Evolutionary conservation across 2,797 vertebrate species (phyloP).

Genomic region (Dicrostonyx torquatus): DNA sequence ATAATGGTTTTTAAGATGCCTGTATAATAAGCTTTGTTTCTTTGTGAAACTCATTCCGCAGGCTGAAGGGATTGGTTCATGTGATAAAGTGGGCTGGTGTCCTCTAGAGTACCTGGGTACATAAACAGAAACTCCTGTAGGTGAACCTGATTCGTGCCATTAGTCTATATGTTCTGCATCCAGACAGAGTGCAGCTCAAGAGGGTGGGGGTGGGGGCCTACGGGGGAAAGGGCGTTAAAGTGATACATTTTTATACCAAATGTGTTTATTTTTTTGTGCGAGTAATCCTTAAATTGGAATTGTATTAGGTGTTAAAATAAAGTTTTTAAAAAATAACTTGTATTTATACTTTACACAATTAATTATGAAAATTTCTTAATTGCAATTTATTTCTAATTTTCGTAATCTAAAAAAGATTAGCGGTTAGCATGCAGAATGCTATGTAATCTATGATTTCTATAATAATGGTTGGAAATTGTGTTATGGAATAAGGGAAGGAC

Average conservation of each 20-base stretch:
- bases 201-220: constrained; percentile 62
- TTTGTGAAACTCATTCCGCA: constrained; percentile 90
- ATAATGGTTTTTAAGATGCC: constrained; percentile 88
- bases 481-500: constrained; percentile 64
- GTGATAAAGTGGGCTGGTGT: constrained; percentile 88
- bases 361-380: constrained; percentile 78
- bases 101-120: constrained; percentile 88
- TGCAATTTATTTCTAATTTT: constrained; percentile 67
- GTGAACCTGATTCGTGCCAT: constrained; percentile 86
- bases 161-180: constrained; percentile 90
- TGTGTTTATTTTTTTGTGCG: constrained; percentile 92
- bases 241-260: constrained; percentile 92
- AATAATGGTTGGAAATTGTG: constrained; percentile 65
- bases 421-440: constrained; percentile 55
- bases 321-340: constrained; percentile 83
- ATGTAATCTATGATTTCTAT: constrained; percentile 73
- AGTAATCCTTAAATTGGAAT: constrained; percentile 90
- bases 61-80: constrained; percentile 89
- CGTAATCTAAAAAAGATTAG: constrained; percentile 63
- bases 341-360: constrained; percentile 83
- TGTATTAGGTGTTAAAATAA: constrained; percentile 91
- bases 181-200: constrained; percentile 87
- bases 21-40: constrained; percentile 89
- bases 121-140: constrained; percentile 87
- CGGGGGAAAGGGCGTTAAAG: constrained; percentile 89